Evolutionary conservation across 2,113 vertebrate species (phyloP).

Genomic region (Phrynocephalus versicolor): DNA sequence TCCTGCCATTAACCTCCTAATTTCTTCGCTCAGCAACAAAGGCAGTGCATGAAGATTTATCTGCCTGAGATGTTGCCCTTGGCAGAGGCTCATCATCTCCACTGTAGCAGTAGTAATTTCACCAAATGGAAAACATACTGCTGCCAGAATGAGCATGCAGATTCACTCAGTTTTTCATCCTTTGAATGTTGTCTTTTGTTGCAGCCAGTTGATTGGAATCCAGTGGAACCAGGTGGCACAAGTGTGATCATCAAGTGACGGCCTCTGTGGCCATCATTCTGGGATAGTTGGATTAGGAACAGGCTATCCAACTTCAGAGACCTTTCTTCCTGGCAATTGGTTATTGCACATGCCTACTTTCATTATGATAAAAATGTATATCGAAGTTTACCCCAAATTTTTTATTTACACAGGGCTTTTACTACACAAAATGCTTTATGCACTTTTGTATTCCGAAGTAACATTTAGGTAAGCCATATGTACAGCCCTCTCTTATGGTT

Average conservation of each 20-base stretch:
- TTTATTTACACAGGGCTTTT: neutral
- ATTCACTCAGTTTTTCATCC: neutral
- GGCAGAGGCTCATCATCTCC: conserved; percentile 26
- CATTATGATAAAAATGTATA: neutral
- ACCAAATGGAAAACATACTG: conserved; percentile 10
- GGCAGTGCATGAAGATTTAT: conserved; percentile 34
- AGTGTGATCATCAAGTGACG: neutral
- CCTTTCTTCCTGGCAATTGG: neutral
- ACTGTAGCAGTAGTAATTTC: neutral
- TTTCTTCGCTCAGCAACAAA: conserved; percentile 46
- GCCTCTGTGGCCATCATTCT: neutral
- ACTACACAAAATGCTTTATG: neutral
- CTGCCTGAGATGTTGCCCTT: conserved; percentile 40
- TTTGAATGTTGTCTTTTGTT: neutral
- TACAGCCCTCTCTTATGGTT: too few relatives aligned
- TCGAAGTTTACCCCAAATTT: neutral
- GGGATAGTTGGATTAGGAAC: neutral
- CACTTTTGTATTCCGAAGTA: neutral
- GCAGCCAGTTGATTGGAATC: conserved; percentile 1
- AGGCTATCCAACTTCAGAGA: neutral
- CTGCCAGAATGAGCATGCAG: neutral
- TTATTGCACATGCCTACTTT: neutral
- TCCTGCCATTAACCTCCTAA: conserved; percentile 54
- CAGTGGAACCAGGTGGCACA: neutral
- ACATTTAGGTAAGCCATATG: neutral